Evolutionary conservation across 2,797 vertebrate species (phyloP).

Genomic region (Mycteria americana): DNA sequence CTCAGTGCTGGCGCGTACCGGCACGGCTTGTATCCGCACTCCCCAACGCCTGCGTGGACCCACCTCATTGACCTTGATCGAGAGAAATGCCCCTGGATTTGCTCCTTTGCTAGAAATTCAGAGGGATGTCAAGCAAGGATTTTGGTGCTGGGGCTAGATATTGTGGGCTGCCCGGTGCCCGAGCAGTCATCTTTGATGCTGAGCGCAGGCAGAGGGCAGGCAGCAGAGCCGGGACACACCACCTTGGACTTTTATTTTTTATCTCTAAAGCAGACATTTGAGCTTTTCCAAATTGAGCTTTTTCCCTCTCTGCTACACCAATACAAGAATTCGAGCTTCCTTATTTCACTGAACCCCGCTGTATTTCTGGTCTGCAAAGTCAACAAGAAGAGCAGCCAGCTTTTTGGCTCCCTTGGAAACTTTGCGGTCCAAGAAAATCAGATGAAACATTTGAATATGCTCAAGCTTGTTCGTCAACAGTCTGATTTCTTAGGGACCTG

Average conservation of each 20-base stretch:
- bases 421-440: constrained; percentile 65
- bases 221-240: background rate
- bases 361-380: constrained; percentile 40
- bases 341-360: background rate
- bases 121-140: background rate
- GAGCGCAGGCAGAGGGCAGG: background rate
- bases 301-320: background rate
- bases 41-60: background rate
- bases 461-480: constrained; percentile 42
- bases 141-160: background rate
- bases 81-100: background rate
- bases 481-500: constrained; percentile 56
- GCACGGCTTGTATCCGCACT: background rate
- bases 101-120: background rate
- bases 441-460: constrained; percentile 8
- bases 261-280: background rate
- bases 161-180: accelerated
- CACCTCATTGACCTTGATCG: background rate
- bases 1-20: accelerated
- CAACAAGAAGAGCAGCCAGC: constrained; percentile 37
- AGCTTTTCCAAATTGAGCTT: background rate
- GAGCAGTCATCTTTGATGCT: background rate
- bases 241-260: background rate
- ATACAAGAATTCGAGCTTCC: background rate
- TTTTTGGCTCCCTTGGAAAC: constrained; percentile 49